Evolutionary conservation across 2,113 vertebrate genomes (phyloP), one percentile per base, ranked within the genome.

Genomic region (Lontra canadensis): DNA sequence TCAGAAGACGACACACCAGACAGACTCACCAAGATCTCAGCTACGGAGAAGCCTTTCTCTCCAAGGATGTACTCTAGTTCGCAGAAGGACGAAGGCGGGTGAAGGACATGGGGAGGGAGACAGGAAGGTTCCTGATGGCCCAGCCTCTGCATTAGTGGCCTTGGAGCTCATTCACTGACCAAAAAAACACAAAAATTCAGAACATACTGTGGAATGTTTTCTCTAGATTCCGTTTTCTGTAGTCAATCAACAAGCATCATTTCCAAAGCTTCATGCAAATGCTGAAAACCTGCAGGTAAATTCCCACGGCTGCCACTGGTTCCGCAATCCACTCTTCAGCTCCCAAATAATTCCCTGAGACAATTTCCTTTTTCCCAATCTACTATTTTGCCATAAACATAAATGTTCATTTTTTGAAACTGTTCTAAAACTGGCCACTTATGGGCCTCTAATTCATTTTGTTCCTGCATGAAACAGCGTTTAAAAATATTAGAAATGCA

Each of bases 101-200:
- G 12, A n/a, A 55, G 9, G 20, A 44, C 14, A 63, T 2, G 1
- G 1, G 26, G 14, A 44, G 1, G 0, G 15, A 6, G 2, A 52
- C n/a, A 29, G 29, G 44, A 57, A 55, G 6, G 25, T 34, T 21
- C 17, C 36, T 12, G 29, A n/a, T 6, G 1, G 26, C 9, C 18
- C 55, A 14, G 23, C 9, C 25, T n/a, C 55, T n/a, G 34, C 14
- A 20, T 9, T 11, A 17, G 3, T 14, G 18, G n/a, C 20, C 42
- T 21, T 14, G 4, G 55, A 29, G 20, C 8, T 39, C 20, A 31
- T 18, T 42, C 67, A 83, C 4, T 55, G 25, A 52, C 7, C 29
- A 52, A 52, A 52, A 80, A 42, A 31, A 69, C 5, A 39, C 25
- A 81, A 26, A 65, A 83, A 20, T 36, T 5, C 29, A 76, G 36